Conservation (phyloP, 2,888 invertebrate species). For the Busseola fusca region DNA sequence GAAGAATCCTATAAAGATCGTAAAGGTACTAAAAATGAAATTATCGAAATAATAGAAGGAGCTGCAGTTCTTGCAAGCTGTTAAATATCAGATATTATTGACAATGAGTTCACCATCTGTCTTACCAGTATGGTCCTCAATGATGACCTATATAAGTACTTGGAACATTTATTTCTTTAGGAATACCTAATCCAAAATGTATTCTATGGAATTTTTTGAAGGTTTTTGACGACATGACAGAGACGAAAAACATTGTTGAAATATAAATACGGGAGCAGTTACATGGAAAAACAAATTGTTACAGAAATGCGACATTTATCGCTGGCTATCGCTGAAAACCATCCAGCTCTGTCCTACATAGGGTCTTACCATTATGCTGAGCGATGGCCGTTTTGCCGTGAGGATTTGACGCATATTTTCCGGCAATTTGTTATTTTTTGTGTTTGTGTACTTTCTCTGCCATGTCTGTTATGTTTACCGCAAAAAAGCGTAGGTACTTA, state of each 20-base stretch:
- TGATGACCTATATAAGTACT: neutral
- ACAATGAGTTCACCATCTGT: slow-evolving; percentile 5
- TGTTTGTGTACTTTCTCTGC: too few relatives aligned
- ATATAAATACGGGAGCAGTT: neutral
- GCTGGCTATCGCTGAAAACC: too few relatives aligned
- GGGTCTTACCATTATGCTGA: too few relatives aligned
- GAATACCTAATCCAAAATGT: neutral
- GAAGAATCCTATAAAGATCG: neutral
- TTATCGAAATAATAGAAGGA: neutral
- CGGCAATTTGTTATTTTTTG: too few relatives aligned
- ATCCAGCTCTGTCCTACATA: too few relatives aligned
- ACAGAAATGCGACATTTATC: neutral
- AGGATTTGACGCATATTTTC: too few relatives aligned
- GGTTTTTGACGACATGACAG: neutral
- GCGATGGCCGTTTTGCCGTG: too few relatives aligned
- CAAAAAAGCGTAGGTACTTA: too few relatives aligned
- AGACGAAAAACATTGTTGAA: neutral
- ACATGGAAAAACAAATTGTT: neutral
- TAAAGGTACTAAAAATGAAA: neutral
- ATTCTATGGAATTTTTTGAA: neutral
- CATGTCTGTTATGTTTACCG: too few relatives aligned
- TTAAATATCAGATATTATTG: neutral
- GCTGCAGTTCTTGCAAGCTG: slow-evolving; percentile 4
- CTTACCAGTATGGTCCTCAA: neutral
- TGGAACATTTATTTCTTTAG: neutral